Base-by-base conservation (phyloP, 2,113 vertebrate species). In the Nicator chloris region DNA sequence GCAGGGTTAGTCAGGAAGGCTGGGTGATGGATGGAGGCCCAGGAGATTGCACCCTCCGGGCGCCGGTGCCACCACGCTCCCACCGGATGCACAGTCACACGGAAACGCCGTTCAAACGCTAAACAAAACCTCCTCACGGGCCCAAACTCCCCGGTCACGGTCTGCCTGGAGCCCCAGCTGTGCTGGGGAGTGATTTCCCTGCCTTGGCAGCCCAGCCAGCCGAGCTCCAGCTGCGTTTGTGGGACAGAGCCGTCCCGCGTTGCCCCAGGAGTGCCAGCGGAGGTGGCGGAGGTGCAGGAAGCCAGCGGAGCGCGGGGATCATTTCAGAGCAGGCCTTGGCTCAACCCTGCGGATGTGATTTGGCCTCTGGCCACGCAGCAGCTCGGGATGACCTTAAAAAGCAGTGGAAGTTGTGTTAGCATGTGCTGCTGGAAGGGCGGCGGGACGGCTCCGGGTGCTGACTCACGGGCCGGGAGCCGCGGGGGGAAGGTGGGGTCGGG, bases 331-430 rank as follows among this genome's bases (percentile, higher is more conserved):
- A 90, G 84, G 61, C 39, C 35, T 14, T 72, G 78, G 80, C 80
- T 44, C 9, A 64, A 83, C 56, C 76, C 40, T 49, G 66, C 0
- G 0, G 33, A n/a, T 53, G 73, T 7, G 64, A 76, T 47, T 80
- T 97, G 96, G 95, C 86, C 15, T 6, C 12, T 7, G 80, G 94
- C 96, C 95, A 88, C 0, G 69, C 90, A 95, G 93, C 91, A 94
- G 86, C 92, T 75, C 21, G 33, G 83, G 77, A 95, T 95, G 93
- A 83, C 92, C 88, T 86, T 88, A 93, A 96, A 95, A 92, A 96
- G 92, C 92, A 79, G 84, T 85, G 40, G 13, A 51, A 27, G 92
- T 45, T 64, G 90, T 57, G 71, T 63, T 71, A 72, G 88, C 70
- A 10, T 92, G 83, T 56, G 87, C 53, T 83, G 86, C 71, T 83